Base-by-base conservation (phyloP, 1,140 invertebrate genomes). In the Drosophila ercepeae region DNA sequence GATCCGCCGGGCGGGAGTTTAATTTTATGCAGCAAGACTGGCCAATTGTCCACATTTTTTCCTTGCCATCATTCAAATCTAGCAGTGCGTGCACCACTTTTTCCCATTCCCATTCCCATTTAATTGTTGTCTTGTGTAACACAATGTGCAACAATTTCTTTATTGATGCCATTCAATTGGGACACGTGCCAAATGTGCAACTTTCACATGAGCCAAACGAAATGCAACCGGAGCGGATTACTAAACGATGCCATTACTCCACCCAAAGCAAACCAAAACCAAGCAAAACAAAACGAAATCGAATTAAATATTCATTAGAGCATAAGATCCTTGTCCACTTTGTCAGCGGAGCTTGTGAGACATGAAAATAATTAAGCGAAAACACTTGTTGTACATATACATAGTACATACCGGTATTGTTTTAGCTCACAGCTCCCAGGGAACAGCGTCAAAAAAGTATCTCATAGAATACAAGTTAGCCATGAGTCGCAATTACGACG, bases 391-490 rank as follows among this genome's bases (percentile, higher is more conserved):
- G 45, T 18, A 53, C 39, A 13, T 52, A 39, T 19, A 45, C 27
- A 16, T 18, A 23, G 8, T 50, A 36, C 34, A 29, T 32, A 55
- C 11, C 14, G 14, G 16, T 71, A 78, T 25, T 13, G 36, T 39
- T 39, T 41, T 52, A 53, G 39, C 42, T 44, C 55, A 29, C 4
- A 39, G 39, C 67, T 59, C 57, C 25, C 55, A 61, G 32, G 55
- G 60, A 64, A 65, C 46, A 54, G 45, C 8, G 46, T 29, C 36
- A 70, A 61, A 82, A 77, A 83, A 59, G 63, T 81, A 81, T 86
- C 81, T 86, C 81, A 86, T 86, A 81, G 76, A 88, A 86, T 86
- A 88, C 82, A 61, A n/a, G 82, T 88, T 88, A 75, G 82, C 82
- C 82, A 88, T 88, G 82, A 88, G 82, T 54, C 63, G 88, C 82